phyloP scores from a whole-genome alignment of 2,888 invertebrate genomes.

The Drosophila pseudotakahashii region DNA sequence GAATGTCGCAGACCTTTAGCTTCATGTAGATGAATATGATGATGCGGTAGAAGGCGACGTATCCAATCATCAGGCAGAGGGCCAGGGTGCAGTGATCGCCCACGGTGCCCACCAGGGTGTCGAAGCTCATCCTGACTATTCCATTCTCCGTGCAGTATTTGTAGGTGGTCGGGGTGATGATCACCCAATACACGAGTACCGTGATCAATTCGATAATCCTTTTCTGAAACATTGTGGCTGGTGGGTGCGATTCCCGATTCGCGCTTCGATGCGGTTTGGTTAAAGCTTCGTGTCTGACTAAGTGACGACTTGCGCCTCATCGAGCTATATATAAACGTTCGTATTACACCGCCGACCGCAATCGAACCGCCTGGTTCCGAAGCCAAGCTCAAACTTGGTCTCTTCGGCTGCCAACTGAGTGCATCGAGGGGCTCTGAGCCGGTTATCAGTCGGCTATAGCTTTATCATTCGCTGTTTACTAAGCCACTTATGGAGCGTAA shows the following conservation, averaged over 20 bases:
- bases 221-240: conserved; percentile 70
- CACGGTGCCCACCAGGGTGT: conserved; percentile 56
- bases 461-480: conserved; percentile 22
- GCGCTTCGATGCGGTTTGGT: conserved; percentile 50
- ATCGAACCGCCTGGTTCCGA: conserved; percentile 17
- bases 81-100: conserved; percentile 56
- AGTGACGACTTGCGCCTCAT: conserved; percentile 65
- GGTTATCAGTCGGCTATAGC: conserved; percentile 15
- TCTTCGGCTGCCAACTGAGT: conserved; percentile 6
- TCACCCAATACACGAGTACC: conserved; percentile 68
- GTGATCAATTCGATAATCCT: conserved; percentile 69
- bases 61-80: conserved; percentile 59
- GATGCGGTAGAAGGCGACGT: conserved; percentile 63
- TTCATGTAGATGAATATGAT: conserved; percentile 66
- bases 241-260: conserved; percentile 1
- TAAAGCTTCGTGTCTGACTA: conserved; percentile 67
- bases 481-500: conserved; percentile 40
- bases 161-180: conserved; percentile 61
- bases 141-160: conserved; percentile 48
- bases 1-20: conserved; percentile 62
- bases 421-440: conserved; percentile 9
- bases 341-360: conserved; percentile 33
- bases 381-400: conserved; percentile 17
- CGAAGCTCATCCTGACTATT: conserved; percentile 57
- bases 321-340: conserved; percentile 58